Base-by-base conservation (phyloP, 2,888 invertebrate species). In the Erannis defoliaria region DNA sequence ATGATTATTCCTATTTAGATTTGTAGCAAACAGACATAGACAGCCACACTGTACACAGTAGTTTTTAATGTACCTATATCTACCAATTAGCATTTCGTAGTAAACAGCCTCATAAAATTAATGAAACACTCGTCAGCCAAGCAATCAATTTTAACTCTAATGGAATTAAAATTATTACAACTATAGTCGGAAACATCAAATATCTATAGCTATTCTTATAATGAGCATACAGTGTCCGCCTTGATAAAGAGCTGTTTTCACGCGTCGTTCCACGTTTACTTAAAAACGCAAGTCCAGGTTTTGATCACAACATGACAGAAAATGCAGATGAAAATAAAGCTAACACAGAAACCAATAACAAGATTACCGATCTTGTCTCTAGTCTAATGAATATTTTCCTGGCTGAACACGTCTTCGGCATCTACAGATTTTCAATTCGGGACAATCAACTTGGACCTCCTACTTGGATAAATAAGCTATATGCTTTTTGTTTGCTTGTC, bases 341-440 rank as follows among this genome's bases (percentile, higher is more conserved):
- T 12, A 46, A 46, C 46, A 4, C 4, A 14, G 16, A 45, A 45
- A 45, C 16, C 0, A 45, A 26, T 29, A 31, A 18, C 16, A 46
- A 31, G 16, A 31, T 31, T 12, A 31, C 4, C 5, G 1, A 46
- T 18, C 14, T 35, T 8, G 35, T 33, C 19, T 19, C 21, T 12
- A 35, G 48, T 35, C n/a, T 48, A 33, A 48, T 21, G 5, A 48
- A 33, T 19, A 10, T 48, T 8, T 19, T 48, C 21, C 33, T 48
- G 35, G 35, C 21, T 5, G 48, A 48, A 21, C 19, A 48, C 19
- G n/a, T 48, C 21, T 48, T 48, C 35, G 48, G 48, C 33, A 48
- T 48, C 48, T 48, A 48, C 35, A 48, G 48, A 35, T 48, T 48
- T 48, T 33, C 33, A 0, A 33, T 33, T 14, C 33, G 21, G 6